Conservation (phyloP, 2,888 invertebrate species). For the Zygogramma bicolorata region DNA sequence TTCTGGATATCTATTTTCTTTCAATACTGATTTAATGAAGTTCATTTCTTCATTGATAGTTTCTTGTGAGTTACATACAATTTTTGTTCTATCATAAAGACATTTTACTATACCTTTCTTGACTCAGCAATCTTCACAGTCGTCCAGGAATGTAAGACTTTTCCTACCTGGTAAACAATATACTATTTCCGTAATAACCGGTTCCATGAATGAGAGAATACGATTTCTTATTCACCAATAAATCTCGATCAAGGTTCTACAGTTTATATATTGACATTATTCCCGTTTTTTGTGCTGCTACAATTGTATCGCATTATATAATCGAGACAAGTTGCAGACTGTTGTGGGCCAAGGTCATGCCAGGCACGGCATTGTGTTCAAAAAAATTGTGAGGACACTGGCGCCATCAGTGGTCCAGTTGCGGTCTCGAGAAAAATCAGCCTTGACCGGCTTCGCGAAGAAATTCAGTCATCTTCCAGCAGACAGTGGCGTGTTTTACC, state of each 20-base stretch:
- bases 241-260: not conserved
- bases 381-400: conserved; percentile 17
- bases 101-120: no score
- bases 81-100: no score
- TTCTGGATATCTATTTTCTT: no score
- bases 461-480: not conserved
- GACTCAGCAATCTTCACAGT: no score
- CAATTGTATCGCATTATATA: not conserved
- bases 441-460: not conserved
- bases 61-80: no score
- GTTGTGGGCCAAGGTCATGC: conserved; percentile 32
- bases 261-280: not conserved
- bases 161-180: no score
- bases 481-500: not conserved
- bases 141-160: no score
- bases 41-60: no score
- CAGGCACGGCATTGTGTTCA: conserved; percentile 6
- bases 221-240: no score
- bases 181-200: no score
- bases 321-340: conserved; percentile 6
- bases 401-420: conserved; percentile 26
- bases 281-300: not conserved
- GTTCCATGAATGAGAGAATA: no score
- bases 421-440: conserved; percentile 1
- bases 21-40: no score